Evolutionary conservation across 2,888 invertebrate species (phyloP), one percentile per base, ranked within the genome.

Genomic region (Sarcophaga variegata): DNA sequence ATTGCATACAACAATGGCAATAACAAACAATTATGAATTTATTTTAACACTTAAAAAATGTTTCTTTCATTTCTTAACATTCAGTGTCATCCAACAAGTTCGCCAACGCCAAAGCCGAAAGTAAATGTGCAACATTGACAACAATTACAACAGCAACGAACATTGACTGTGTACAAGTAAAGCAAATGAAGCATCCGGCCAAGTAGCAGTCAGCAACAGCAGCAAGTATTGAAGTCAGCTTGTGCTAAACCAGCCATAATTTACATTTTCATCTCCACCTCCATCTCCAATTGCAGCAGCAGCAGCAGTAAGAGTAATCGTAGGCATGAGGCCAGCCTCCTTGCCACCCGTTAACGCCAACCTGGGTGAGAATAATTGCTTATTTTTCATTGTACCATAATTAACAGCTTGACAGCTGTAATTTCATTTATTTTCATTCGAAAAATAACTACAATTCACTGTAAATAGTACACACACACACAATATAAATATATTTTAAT

Each of bases 391-490:
- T 80, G 70, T 76, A 67, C 83, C 78, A 81, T 87, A 84, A 87
- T 87, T 87, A 87, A 84, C 87, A 87, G 54, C 70, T 81, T 87
- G 81, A 87, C 87, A 86, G 86, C 86, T 81, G 86, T 86, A 81
- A 86, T 83, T 86, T 86, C 80, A 80, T 86, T 86, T 83, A 77
- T 72, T 72, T 83, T 80, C 78, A 87, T 84, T 81, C 83, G 67
- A 86, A 83, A 78, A 74, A 81, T 85, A 80, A 74, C 83, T 82
- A 37, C 37, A 37, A 70, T 76, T 71, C 66, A 54, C 79, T 71
- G 62, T 81, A 80, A 75, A 80, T 63, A 63, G 17, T 14, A 17
- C 54, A 54, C 17, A 54, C 37, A 27, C 27, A 37, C 37, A 37
- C 37, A 37, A 37, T 10, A 37, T 37, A 37, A 37, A 37, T 37